These are phyloP conservation scores for Neuroterus valhalla DNA, from an alignment of 1,140 invertebrate species.

Conservation along the genomic window DNA sequence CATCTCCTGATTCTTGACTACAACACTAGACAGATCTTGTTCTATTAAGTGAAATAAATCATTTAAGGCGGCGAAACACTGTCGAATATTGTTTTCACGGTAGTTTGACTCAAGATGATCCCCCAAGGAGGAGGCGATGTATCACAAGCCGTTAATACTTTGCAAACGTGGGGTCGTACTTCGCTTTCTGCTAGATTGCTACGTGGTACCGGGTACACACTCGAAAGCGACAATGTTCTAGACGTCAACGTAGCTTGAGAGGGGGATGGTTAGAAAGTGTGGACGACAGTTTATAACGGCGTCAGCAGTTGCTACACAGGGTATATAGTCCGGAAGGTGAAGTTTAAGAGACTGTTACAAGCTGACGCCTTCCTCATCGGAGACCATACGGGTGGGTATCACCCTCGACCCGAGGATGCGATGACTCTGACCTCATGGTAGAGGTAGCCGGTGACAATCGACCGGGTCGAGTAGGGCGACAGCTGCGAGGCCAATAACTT, in stretches of 20 bases:
- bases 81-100: slow-evolving; percentile 9
- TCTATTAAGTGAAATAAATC: slow-evolving; percentile 7
- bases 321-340: slow-evolving; percentile 47
- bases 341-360: slow-evolving; percentile 76
- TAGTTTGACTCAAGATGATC: background rate
- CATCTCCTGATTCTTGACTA: background rate
- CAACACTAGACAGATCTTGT: no score
- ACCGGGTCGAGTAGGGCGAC: slow-evolving; percentile 67
- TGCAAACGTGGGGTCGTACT: background rate
- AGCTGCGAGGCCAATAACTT: slow-evolving; percentile 75
- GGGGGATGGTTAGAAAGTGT: slow-evolving; percentile 21
- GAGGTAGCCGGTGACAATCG: slow-evolving; percentile 73
- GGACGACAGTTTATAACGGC: slow-evolving; percentile 71
- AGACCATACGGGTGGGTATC: slow-evolving; percentile 59
- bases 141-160: slow-evolving; percentile 19
- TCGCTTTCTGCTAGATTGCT: slow-evolving; percentile 4
- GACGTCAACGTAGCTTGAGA: background rate
- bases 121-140: slow-evolving; percentile 5
- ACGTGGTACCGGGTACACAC: background rate
- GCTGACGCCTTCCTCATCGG: slow-evolving; percentile 69
- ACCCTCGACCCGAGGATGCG: slow-evolving; percentile 63
- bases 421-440: slow-evolving; percentile 70
- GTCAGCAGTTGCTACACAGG: slow-evolving; percentile 69
- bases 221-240: background rate
- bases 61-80: background rate